phyloP scores from a whole-genome alignment of 1,140 invertebrate genomes.

The Drosophila sturtevanti region DNA sequence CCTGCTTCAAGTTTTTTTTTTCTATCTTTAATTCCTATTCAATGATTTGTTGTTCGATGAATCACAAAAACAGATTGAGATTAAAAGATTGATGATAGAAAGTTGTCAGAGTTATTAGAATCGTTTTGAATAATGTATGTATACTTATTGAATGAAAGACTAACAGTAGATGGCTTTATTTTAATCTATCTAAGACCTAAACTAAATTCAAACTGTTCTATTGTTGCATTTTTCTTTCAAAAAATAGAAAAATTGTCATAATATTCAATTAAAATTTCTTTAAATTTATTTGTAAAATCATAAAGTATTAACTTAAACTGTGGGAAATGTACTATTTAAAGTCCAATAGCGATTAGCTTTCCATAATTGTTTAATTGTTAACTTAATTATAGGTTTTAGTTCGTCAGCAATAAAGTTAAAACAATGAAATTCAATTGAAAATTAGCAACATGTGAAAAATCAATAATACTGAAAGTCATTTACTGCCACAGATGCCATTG shows the following conservation, averaged over 20 bases:
- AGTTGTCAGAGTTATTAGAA: slow-evolving; percentile 6
- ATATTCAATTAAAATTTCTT: too few relatives aligned
- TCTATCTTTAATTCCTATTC: neutral
- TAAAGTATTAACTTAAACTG: too few relatives aligned
- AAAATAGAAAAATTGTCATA: too few relatives aligned
- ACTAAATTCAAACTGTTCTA: too few relatives aligned
- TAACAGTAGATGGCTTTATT: neutral
- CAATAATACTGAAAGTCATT: slow-evolving; percentile 43
- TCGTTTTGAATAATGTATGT: neutral
- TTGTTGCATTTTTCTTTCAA: too few relatives aligned
- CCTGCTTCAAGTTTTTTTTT: slow-evolving; percentile 5
- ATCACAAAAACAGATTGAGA: slow-evolving; percentile 1
- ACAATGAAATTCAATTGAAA: slow-evolving; percentile 72
- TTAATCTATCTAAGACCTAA: neutral
- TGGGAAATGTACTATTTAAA: neutral
- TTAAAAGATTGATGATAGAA: slow-evolving; percentile 5
- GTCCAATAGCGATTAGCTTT: neutral
- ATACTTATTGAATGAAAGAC: neutral
- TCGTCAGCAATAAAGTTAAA: slow-evolving; percentile 46
- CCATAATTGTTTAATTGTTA: neutral
- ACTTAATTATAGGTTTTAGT: slow-evolving; percentile 5
- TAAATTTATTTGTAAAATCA: too few relatives aligned
- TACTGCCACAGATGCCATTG: slow-evolving; percentile 36
- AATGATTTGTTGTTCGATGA: neutral
- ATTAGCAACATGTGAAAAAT: slow-evolving; percentile 56